Percentiles rank a stretch among this genome's conserved stretches.
Evolutionary conservation across 2,113 vertebrate species (phyloP).

Genomic region (Sebastes schlegelii): DNA sequence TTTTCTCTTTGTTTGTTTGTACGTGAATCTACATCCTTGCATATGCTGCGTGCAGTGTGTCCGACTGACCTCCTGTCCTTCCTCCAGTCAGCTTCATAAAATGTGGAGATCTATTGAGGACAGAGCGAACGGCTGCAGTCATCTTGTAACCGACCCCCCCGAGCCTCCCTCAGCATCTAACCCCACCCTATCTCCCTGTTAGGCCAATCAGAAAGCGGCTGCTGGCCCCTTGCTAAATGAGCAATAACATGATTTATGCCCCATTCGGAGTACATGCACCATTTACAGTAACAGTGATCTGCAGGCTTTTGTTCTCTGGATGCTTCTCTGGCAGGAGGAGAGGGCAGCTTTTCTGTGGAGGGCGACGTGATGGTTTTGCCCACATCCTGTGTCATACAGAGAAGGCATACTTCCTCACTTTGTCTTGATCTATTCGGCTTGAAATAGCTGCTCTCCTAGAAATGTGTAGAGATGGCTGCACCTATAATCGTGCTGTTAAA

Average conservation of each 20-base stretch:
- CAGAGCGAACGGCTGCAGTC: slow-evolving; percentile 42
- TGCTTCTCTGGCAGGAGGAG: slow-evolving; percentile 37
- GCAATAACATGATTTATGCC: slow-evolving; percentile 72
- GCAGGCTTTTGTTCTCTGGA: slow-evolving; percentile 66
- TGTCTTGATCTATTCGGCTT: not conserved
- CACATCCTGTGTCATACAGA: slow-evolving; percentile 25
- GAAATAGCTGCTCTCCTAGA: not conserved
- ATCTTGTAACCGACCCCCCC: slow-evolving; percentile 43
- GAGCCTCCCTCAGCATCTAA: slow-evolving; percentile 45
- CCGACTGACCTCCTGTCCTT: not conserved
- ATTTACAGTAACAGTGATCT: slow-evolving; percentile 60
- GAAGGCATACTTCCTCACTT: slow-evolving; percentile 3
- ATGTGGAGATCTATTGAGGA: not conserved
- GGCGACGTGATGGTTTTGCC: slow-evolving; percentile 8
- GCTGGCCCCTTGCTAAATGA: slow-evolving; percentile 51
- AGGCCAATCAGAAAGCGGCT: slow-evolving; percentile 51
- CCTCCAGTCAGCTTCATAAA: not conserved
- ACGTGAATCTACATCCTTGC: not conserved
- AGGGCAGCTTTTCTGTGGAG: slow-evolving; percentile 23
- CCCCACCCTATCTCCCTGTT: slow-evolving; percentile 59
- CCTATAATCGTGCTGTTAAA: not conserved
- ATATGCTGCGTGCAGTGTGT: not conserved
- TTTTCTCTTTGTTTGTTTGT: slow-evolving; percentile 1
- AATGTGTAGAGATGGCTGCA: not conserved
- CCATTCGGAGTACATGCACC: slow-evolving; percentile 49